These are phyloP conservation scores for pig (Sus scrofa) DNA, from an alignment of 2,113 vertebrate genomes.

Conservation along the genomic window T2T-Sscrofa CM000824.6:114581001-114581500, in stretches of 20 bases:
- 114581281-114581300: background rate
- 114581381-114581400: background rate
- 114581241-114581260: slow-evolving; percentile 21
- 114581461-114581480: background rate
- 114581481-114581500: background rate
- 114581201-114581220: slow-evolving; percentile 19
- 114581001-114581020: background rate
- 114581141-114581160: background rate
- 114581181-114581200: background rate
- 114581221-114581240: background rate
- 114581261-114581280: background rate
- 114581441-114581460: background rate
- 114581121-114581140: background rate
- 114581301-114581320: background rate
- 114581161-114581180: background rate
- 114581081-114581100: background rate
- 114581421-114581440: slow-evolving; percentile 11
- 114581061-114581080: background rate
- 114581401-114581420: background rate
- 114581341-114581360: background rate
- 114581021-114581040: slow-evolving; percentile 1
- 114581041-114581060: background rate
- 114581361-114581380: background rate
- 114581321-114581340: background rate
- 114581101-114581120: background rate